A percentile compares a stretch with the other conserved stretches of the same genome.
These are phyloP conservation scores for Sarcophaga peregrina DNA, from an alignment of 1,140 invertebrate genomes.

Conservation along the genomic window DNA sequence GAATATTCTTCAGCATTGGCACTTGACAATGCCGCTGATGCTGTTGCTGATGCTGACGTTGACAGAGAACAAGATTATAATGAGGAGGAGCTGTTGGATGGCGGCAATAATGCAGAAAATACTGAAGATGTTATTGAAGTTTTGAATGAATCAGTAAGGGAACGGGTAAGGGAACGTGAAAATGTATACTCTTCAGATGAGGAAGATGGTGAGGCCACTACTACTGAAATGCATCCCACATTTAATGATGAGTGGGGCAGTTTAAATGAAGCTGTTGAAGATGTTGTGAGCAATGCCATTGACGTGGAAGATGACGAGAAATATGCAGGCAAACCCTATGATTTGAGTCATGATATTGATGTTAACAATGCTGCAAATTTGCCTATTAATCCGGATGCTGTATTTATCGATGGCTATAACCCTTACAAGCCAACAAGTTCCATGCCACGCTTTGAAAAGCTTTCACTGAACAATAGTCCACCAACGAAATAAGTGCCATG, in stretches of 20 bases:
- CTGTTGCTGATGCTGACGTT: conserved; percentile 33
- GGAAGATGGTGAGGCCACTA: conserved; percentile 48
- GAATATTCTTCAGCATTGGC: conserved; percentile 34
- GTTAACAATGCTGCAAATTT: conserved; percentile 61
- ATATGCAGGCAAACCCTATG: conserved; percentile 46
- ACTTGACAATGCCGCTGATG: neutral
- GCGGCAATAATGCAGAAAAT: conserved; percentile 37
- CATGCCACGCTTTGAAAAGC: conserved; percentile 60
- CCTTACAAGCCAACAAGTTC: neutral
- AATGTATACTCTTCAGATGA: conserved; percentile 57
- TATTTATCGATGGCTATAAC: conserved; percentile 54
- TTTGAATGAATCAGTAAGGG: conserved; percentile 38
- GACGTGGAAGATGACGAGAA: conserved; percentile 53
- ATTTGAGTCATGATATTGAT: conserved; percentile 66
- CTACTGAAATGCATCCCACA: conserved; percentile 55
- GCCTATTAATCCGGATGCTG: conserved; percentile 63
- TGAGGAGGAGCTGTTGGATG: neutral
- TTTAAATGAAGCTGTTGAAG: conserved; percentile 41
- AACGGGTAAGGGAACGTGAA: conserved; percentile 47
- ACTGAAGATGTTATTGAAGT: conserved; percentile 39
- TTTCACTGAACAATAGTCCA: conserved; percentile 44
- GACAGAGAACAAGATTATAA: neutral
- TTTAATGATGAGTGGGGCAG: conserved; percentile 59
- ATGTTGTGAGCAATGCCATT: conserved; percentile 60
- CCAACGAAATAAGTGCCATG: neutral